A percentile compares a stretch with the other conserved stretches of the same genome.
Conservation (phyloP, 2,888 invertebrate genomes). For the Trissolcus brochymenae region DNA sequence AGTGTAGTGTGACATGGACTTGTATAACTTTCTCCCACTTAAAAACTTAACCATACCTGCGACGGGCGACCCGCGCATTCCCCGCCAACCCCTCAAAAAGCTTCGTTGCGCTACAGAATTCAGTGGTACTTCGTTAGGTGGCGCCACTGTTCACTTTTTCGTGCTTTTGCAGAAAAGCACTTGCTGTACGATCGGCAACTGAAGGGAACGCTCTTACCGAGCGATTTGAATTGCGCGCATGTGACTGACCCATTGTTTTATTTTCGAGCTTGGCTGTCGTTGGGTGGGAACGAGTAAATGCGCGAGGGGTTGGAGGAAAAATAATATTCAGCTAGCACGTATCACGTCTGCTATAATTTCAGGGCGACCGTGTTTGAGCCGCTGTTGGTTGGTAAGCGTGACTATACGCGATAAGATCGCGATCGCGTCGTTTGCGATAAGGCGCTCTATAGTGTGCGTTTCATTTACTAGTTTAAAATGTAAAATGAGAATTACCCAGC, state of each 20-base stretch:
- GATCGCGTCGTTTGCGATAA: conserved; percentile 69
- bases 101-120: conserved; percentile 57
- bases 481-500: conserved; percentile 66
- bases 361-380: conserved; percentile 65
- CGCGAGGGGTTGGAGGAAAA: conserved; percentile 53
- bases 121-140: conserved; percentile 63
- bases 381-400: conserved; percentile 70
- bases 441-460: conserved; percentile 64
- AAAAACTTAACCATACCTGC: conserved; percentile 6
- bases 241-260: conserved; percentile 14
- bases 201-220: conserved; percentile 55
- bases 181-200: conserved; percentile 65
- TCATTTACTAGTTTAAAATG: conserved; percentile 71
- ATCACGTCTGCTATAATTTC: conserved; percentile 64
- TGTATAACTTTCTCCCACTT: conserved; percentile 62
- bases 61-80: conserved; percentile 33
- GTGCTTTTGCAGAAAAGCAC: conserved; percentile 32
- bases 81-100: conserved; percentile 61
- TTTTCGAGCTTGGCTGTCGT: conserved; percentile 22
- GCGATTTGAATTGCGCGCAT: conserved; percentile 51
- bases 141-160: conserved; percentile 65
- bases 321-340: conserved; percentile 65
- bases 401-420: conserved; percentile 71
- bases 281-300: conserved; percentile 6
- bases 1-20: conserved; percentile 64